Base-by-base conservation (phyloP, 2,888 invertebrate species). In the Habrosyne pyritoides region DNA sequence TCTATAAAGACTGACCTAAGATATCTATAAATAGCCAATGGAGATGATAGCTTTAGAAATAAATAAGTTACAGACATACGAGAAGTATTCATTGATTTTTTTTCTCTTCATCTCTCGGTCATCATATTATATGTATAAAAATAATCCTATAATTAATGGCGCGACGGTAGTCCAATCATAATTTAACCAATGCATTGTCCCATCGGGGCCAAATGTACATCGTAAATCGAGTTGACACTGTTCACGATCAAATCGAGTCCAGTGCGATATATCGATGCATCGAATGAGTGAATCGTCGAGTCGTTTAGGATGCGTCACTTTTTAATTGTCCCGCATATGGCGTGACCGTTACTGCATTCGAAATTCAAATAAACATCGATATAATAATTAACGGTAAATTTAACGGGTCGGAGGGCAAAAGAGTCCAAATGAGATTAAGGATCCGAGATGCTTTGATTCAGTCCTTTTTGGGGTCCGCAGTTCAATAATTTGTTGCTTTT, bases 321-420 rank as follows among this genome's bases (percentile, higher is more conserved):
- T 84, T 84, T 87, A 88, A 87, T 86, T 87, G 86, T 87, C 79
- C 79, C 79, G 69, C 72, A 81, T 77, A 82, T 72, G 84, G 83
- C 59, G 73, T 70, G 77, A 86, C 90, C 90, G 89, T 90, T 89
- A 89, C 69, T 77, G 83, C 79, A 81, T 79, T 79, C 80, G 74
- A 81, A 86, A 42, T 42, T 84, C 82, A 83, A 80, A 50, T 50
- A 50, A 49, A 49, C 21, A 50, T 28, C 50, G 77, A 77, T 82
- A 81, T 67, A 76, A 82, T 86, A 87, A 90, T 91, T 86, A 91
- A 91, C 91, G 87, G 91, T 87, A 86, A 80, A 83, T 68, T 73
- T 90, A 89, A 89, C 89, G 89, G 90, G 83, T 86, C 77, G 84
- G 83, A 88, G 86, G 87, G 80, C 75, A 67, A 75, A 73, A 69